phyloP scores from a whole-genome alignment of 2,797 vertebrate species.

The Carcharodon carcharias region DNA sequence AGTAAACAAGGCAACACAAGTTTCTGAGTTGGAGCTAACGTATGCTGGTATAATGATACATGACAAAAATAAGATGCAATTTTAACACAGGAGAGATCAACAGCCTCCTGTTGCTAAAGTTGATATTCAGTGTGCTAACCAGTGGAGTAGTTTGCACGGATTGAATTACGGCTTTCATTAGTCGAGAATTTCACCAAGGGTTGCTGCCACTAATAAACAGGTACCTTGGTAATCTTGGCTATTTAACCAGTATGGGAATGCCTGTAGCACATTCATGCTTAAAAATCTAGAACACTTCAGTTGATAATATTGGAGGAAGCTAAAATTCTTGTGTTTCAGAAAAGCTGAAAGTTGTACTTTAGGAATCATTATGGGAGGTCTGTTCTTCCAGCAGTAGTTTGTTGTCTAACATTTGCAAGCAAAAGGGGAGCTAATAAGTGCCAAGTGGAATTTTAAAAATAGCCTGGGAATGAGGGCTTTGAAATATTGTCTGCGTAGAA shows the following conservation, averaged over 20 bases:
- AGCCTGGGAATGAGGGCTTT: not conserved
- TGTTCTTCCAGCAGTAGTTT: not conserved
- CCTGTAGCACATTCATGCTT: not conserved
- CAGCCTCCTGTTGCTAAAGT: slow-evolving; percentile 2
- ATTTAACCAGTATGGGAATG: not conserved
- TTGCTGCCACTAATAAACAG: not conserved
- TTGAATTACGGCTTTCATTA: slow-evolving; percentile 27
- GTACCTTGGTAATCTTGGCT: not conserved
- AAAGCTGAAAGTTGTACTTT: not conserved
- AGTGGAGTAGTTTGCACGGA: not conserved
- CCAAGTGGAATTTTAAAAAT: slow-evolving; percentile 12
- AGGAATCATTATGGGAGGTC: not conserved
- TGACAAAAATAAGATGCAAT: slow-evolving; percentile 18
- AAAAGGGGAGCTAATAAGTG: not conserved
- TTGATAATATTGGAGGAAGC: not conserved
- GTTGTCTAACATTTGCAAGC: not conserved
- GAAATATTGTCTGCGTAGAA: not conserved
- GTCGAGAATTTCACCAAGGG: not conserved
- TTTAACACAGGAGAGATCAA: not conserved
- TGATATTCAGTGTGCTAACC: not conserved
- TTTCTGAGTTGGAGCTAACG: not conserved
- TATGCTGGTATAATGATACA: not conserved
- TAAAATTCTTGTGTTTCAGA: not conserved
- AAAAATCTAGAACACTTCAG: not conserved
- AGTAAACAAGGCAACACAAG: not conserved